Conservation (phyloP, 2,797 vertebrate species). For the Lycodopsis pacificus region DNA sequence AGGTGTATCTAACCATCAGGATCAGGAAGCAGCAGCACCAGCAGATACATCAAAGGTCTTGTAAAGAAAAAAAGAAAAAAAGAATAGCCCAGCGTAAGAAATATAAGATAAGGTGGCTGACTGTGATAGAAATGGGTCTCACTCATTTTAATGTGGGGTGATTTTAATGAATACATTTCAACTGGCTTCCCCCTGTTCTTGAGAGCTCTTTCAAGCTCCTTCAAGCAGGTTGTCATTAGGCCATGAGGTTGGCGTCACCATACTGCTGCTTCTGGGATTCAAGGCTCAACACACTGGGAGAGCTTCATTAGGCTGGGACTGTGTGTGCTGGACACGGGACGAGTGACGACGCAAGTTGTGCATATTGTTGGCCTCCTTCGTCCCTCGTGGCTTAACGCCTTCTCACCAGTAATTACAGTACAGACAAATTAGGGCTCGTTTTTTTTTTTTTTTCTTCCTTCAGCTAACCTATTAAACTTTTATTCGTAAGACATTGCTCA, state of each 20-base stretch:
- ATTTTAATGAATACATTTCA: constrained; percentile 84
- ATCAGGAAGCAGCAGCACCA: constrained; percentile 55
- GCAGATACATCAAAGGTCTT: constrained; percentile 62
- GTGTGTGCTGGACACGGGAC: constrained; percentile 68
- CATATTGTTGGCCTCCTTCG: constrained; percentile 63
- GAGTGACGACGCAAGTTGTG: constrained; percentile 63
- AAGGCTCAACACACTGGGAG: constrained; percentile 70
- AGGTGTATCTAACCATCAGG: constrained; percentile 65
- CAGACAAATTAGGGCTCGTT: constrained; percentile 78
- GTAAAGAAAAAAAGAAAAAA: constrained; percentile 40
- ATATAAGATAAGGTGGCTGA: constrained; percentile 76
- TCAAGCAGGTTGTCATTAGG: constrained; percentile 84
- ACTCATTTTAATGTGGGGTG: constrained; percentile 78
- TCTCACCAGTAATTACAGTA: constrained; percentile 77
- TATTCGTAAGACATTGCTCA: constrained; percentile 83
- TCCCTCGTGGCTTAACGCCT: constrained; percentile 57
- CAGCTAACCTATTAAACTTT: constrained; percentile 85
- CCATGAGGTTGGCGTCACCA: constrained; percentile 73
- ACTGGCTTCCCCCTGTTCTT: constrained; percentile 67
- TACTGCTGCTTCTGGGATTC: constrained; percentile 68
- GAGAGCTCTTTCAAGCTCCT: constrained; percentile 83
- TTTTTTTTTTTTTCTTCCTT: constrained; percentile 65
- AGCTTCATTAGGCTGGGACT: constrained; percentile 81
- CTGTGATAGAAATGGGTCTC: constrained; percentile 71
- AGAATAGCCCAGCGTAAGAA: constrained; percentile 60